These are phyloP conservation scores for Amniataba percoides DNA, from an alignment of 2,797 vertebrate genomes.

Conservation along the genomic window DNA sequence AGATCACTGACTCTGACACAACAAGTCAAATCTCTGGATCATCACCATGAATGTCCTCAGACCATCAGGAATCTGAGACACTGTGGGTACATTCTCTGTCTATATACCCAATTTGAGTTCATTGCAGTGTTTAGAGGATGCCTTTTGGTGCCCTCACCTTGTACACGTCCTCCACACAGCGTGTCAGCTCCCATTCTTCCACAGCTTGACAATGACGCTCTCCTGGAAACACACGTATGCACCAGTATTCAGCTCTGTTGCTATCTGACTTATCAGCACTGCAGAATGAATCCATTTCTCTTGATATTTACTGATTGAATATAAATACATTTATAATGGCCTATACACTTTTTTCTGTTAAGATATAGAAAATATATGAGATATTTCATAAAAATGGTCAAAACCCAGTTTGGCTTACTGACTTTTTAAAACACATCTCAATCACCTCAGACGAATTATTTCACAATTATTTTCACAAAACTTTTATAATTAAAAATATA, in stretches of 20 bases:
- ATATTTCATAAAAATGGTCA: not conserved
- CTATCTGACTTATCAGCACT: not conserved
- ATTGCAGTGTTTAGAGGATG: not conserved
- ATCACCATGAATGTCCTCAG: too few species aligned
- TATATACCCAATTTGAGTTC: too few species aligned
- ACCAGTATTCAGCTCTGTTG: not conserved
- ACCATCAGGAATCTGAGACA: too few species aligned
- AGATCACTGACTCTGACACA: too few species aligned
- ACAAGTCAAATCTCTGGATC: too few species aligned
- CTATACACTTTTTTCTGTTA: not conserved
- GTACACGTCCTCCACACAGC: constrained; percentile 91
- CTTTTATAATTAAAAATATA: not conserved
- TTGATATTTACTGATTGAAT: not conserved
- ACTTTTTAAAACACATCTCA: not conserved
- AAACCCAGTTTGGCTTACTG: not conserved
- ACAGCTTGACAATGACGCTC: constrained; percentile 77
- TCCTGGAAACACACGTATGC: constrained; percentile 49
- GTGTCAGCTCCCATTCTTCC: constrained; percentile 88
- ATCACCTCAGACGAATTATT: not conserved
- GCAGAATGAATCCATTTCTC: not conserved
- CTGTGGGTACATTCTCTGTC: too few species aligned
- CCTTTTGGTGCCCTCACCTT: constrained; percentile 85
- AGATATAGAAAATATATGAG: too few species aligned
- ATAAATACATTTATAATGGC: not conserved
- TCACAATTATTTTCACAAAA: too few species aligned